Percentiles rank a stretch among this genome's conserved stretches.
Evolutionary conservation across 2,888 invertebrate species (phyloP).

Genomic region (Therioaphis trifolii): DNA sequence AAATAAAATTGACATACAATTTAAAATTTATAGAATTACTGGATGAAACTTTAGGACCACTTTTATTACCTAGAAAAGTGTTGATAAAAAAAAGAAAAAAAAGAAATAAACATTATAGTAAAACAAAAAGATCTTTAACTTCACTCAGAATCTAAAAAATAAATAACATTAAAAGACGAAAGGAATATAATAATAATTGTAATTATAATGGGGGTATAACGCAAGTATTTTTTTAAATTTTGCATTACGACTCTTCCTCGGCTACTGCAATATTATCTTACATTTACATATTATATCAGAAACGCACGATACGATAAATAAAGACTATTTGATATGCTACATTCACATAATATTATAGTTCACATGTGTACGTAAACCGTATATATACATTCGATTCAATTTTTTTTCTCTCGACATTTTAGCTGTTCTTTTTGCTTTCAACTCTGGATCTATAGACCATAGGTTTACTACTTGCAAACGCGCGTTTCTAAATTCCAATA

Average conservation of each 20-base stretch:
- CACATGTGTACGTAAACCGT: no score
- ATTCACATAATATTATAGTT: neutral
- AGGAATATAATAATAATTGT: neutral
- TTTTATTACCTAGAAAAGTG: no score
- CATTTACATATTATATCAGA: neutral
- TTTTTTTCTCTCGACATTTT: neutral
- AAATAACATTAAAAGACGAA: no score
- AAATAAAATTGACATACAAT: no score
- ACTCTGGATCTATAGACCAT: neutral
- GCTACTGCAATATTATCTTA: neutral
- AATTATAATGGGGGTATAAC: neutral
- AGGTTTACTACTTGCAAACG: neutral
- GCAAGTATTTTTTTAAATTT: neutral
- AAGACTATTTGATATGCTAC: neutral
- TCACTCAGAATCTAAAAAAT: no score
- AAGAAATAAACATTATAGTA: no score
- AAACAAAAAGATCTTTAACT: no score
- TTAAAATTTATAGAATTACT: no score
- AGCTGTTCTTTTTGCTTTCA: neutral
- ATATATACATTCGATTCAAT: neutral
- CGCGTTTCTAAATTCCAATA: conserved; percentile 39
- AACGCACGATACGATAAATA: conserved; percentile 1
- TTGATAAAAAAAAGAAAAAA: no score
- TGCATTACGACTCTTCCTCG: neutral
- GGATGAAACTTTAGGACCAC: no score